A percentile compares a stretch with the other conserved stretches of the same genome.
Evolutionary conservation across 2,888 invertebrate genomes (phyloP).

Genomic region (Rhabditoides inermis): DNA sequence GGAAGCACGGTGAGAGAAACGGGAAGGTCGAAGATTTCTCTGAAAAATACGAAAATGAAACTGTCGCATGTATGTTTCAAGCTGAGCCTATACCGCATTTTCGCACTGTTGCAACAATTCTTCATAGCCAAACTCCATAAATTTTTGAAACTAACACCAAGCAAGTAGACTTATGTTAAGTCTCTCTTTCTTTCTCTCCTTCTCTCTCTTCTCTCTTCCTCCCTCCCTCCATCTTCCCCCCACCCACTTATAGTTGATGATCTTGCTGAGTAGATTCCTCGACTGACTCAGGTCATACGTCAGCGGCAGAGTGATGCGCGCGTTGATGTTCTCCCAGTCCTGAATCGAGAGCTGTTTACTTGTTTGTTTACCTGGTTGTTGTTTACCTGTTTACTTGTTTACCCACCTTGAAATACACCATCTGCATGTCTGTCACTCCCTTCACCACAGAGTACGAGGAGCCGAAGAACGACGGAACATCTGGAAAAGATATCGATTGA

Average conservation of each 20-base stretch:
- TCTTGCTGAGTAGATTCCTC: constrained; percentile 45
- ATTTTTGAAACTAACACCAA: no score
- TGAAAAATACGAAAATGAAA: no score
- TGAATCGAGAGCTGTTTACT: constrained; percentile 1
- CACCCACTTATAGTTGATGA: constrained; percentile 43
- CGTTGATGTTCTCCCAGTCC: constrained; percentile 44
- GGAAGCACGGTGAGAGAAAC: constrained; percentile 50
- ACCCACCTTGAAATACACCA: constrained; percentile 23
- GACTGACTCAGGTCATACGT: constrained; percentile 41
- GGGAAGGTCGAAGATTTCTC: constrained; percentile 49
- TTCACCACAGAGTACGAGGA: constrained; percentile 51
- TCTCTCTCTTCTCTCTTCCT: not conserved
- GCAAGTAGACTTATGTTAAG: not conserved
- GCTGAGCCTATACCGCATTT: no score
- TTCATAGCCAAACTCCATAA: no score
- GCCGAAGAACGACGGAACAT: constrained; percentile 48
- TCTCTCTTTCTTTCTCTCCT: not conserved
- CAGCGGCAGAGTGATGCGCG: constrained; percentile 47
- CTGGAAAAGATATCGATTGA: constrained; percentile 17
- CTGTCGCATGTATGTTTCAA: no score
- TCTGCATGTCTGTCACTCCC: constrained; percentile 46
- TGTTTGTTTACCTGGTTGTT: constrained; percentile 3
- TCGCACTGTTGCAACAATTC: no score
- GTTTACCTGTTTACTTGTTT: not conserved
- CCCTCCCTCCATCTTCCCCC: no score